phyloP scores from a whole-genome alignment of 2,797 vertebrate species.

The Poecilia picta region DNA sequence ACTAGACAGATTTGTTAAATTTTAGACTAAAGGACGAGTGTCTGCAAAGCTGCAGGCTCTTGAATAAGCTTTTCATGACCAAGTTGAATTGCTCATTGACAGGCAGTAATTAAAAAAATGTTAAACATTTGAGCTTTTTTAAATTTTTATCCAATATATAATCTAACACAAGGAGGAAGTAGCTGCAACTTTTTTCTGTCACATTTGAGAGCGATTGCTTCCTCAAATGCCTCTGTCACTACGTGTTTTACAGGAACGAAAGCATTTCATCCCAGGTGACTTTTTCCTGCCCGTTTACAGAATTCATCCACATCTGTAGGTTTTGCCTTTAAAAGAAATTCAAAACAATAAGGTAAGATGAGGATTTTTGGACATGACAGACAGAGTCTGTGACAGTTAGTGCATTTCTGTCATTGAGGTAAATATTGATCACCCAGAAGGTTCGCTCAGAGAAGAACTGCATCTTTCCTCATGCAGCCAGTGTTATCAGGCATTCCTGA shows the following conservation, averaged over 20 bases:
- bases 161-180: conserved; percentile 5
- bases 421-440: background rate
- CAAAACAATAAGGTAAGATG: background rate
- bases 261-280: background rate
- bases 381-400: background rate
- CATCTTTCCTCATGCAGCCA: background rate
- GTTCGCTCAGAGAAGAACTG: background rate
- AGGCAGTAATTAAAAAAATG: background rate
- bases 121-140: background rate
- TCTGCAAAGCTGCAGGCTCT: background rate
- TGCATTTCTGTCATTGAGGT: background rate
- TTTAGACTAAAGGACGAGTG: background rate
- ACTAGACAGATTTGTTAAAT: background rate
- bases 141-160: background rate
- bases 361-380: background rate
- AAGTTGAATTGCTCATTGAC: background rate
- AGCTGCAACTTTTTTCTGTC: background rate
- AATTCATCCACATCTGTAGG: background rate
- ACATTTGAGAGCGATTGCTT: conserved; percentile 13
- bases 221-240: conserved; percentile 4
- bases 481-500: background rate
- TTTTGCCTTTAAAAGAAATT: background rate
- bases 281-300: background rate
- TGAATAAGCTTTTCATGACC: background rate
- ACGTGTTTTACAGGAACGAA: conserved; percentile 7